Evolutionary conservation across 2,797 vertebrate species (phyloP).

Genomic region (Oceanodroma leucorhoa): DNA sequence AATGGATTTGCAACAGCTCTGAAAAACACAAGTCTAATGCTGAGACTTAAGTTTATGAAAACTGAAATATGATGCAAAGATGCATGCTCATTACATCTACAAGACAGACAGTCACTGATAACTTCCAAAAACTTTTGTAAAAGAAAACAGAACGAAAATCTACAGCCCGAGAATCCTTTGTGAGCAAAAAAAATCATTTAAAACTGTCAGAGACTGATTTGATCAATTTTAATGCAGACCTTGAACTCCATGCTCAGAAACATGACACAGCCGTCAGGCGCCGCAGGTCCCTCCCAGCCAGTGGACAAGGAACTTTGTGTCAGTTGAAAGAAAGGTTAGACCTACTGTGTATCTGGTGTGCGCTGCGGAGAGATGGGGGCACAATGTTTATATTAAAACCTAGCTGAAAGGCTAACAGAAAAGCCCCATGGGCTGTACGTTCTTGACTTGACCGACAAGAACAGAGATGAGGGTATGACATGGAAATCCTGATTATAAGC

Average conservation of each 20-base stretch:
- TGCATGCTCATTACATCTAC: background rate
- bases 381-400: background rate
- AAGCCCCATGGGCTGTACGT: background rate
- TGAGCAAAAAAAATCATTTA: background rate
- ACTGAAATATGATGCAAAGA: background rate
- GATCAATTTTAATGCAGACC: background rate
- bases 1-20: background rate
- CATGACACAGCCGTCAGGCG: background rate
- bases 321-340: background rate
- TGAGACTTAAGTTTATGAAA: background rate
- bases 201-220: background rate
- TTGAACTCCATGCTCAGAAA: background rate
- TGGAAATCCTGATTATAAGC: background rate
- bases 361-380: background rate
- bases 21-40: background rate
- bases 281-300: background rate
- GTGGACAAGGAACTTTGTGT: background rate
- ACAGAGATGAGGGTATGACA: background rate
- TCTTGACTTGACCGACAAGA: background rate
- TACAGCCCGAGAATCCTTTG: background rate
- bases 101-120: background rate
- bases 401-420: background rate
- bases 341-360: background rate
- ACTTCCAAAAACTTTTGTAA: background rate
- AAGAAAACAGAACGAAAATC: background rate